These are phyloP conservation scores for Raja brachyura DNA, from an alignment of 2,113 vertebrate genomes.

Conservation along the genomic window DNA sequence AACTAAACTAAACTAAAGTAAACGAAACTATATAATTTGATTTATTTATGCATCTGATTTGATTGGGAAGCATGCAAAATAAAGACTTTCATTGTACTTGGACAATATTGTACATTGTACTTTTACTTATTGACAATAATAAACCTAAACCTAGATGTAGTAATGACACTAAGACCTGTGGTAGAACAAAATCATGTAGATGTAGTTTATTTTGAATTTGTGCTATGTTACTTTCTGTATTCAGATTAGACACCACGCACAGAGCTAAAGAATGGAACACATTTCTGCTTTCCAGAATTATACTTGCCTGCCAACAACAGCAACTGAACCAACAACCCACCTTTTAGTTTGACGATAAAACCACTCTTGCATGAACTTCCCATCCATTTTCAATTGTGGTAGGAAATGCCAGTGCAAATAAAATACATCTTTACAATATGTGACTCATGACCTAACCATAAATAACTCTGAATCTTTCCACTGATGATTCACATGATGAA, in stretches of 20 bases:
- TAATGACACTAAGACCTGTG: background rate
- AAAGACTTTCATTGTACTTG: too few species aligned
- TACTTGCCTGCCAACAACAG: background rate
- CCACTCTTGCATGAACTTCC: background rate
- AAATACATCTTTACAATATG: background rate
- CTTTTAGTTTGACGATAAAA: background rate
- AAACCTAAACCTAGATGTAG: background rate
- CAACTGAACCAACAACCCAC: background rate
- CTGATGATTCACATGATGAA: background rate
- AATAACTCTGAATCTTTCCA: background rate
- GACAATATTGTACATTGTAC: too few species aligned
- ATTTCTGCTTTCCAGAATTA: background rate
- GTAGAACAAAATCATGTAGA: background rate
- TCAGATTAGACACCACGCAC: background rate
- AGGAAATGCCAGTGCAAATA: background rate
- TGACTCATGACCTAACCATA: background rate
- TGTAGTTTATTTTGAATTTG: background rate
- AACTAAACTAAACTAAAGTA: too few species aligned
- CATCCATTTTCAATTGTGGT: background rate
- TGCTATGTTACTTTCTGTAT: background rate
- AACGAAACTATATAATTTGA: too few species aligned
- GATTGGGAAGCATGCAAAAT: too few species aligned
- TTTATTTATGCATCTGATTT: too few species aligned
- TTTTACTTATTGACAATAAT: too few species aligned
- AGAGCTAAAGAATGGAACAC: background rate